Evolutionary conservation across 2,888 invertebrate species (phyloP), one percentile per base, ranked within the genome.

Genomic region (Oscheius sp.): DNA sequence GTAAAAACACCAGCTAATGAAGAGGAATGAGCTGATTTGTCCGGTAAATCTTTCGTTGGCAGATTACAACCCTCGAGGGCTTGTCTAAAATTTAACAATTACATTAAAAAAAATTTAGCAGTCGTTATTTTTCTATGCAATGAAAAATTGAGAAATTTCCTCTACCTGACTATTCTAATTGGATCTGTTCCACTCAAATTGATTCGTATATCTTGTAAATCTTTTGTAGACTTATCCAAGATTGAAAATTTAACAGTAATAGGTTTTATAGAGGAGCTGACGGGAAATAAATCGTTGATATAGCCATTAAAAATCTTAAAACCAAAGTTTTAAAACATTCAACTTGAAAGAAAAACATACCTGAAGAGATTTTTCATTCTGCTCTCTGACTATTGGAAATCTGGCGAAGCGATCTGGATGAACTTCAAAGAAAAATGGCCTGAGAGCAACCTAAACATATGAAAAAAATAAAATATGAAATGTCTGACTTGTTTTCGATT

Each of bases 391-490:
- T 56, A 80, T 84, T 2, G 88, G 88, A 71, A 84, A 80, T 68
- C 84, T 83, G 9, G 87, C 87, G 82, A 88, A 88, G 36, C 88
- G 78, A 73, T 88, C 88, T 14, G 88, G 88, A 83, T 88, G 88
- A 14, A 88, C 88, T 54, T 84, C 84, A 69, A 88, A 87, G 74
- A 87, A 87, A 74, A 88, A 88, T 8, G 88, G 88, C 22, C 88
- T 77, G 17, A 88, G 81, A 1, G 88, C 88, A 36, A 85, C 82
- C 62, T 67, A 22, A 47, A 66, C 30, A 14, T 9, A 22, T 12
- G 14, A 1, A 36, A 2, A 9, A 2, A 33, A 33, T 49, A 4
- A 24, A 8, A 24, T 4, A 17, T 26, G 22, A 56, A 33, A 26
- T 28, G 30, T 9, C 6, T 6, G 45, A 36, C 8, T 44, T 44